Evolutionary conservation across 2,113 vertebrate genomes (phyloP), one percentile per base, ranked within the genome.

Genomic region (Ranitomeya imitator): DNA sequence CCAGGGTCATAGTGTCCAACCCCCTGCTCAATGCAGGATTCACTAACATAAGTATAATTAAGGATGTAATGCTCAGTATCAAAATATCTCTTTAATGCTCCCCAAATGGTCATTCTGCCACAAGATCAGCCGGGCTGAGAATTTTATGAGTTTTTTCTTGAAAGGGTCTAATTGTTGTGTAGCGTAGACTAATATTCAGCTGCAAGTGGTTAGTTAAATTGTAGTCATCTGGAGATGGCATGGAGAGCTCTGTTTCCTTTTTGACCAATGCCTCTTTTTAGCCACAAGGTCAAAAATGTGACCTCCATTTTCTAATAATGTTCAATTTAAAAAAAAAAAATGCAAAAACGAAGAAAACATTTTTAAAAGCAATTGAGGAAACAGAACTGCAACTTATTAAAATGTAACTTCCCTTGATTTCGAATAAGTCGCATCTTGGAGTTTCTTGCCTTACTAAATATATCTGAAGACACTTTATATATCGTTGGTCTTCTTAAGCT

Each of bases 191-290:
- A 79, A 82, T 82, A 82, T 87, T 87, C 86, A 87, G 16, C 86
- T 87, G 86, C 54, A 87, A 87, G 79, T 51, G 21, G 79, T 87
- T 87, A 87, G 79, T 11, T 73, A 87, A 87, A 87, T 87, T 87
- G 86, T 65, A 87, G 23, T 87, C 86, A 87, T 54, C 86, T 87
- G 79, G 26, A 52, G 26, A 82, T 60, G 16, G 65, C 59, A 74
- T 87, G 37, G 69, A 11, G 74, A 54, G 11, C 71, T 51, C 78
- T 18, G 23, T 57, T 82, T 87, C 79, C 79, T 23, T 82, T 79
- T 61, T 78, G 55, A 78, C 76, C 86, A 82, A 69, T 87, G 21
- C 79, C 67, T 37, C 76, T 87, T 74, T 67, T 60, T 82, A 74
- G 65, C 86, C 78, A 82, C n/a, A 23, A 82, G 86, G 86, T 81